Base-by-base conservation (phyloP, 2,113 vertebrate genomes). In the Arvicanthis niloticus region DNA sequence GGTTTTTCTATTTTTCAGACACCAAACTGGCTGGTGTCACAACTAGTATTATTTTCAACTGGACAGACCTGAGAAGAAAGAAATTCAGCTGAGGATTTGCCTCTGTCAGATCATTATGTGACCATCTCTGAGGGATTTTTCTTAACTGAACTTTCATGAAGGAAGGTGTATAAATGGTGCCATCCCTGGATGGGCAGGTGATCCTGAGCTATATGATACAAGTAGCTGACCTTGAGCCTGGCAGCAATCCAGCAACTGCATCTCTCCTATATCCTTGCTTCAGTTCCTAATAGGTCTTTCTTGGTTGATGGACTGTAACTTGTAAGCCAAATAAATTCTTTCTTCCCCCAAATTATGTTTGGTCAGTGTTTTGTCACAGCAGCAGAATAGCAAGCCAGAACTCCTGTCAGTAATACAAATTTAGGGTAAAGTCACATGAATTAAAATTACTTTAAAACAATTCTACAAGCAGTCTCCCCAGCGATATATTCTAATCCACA, bases 391-490 rank as follows among this genome's bases (percentile, higher is more conserved):
- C 24, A 85, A 42, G 45, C 10, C 7, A 45, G 75, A 37, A 42
- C 75, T 1, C 85, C 65, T 77, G 22, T 4, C 88, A 34, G 21
- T n/a, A 89, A 92, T 58, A 8, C 29, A 78, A 72, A 15, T 62
- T 68, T 67, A 67, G 9, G 67, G 80, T 95, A 51, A 95, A 93
- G 19, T 91, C 65, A 53, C 10, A 42, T 21, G 29, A 70, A n/a
- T 0, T 48, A 68, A 76, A 40, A 34, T 42, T 40, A 65, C 34
- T 85, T 91, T 19, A 84, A 92, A 6, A 53, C 16, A 62, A 88
- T 53, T 2, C 7, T 2, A 42, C 37, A 48, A 37, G 4, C 4
- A 62, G n/a, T 12, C 12, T 72, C 37, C 62, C 11, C 12, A 87
- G 51, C 68, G 13, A 7, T 56, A 65, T 5, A 37, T 10, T 45